These are phyloP conservation scores for Dascyllus trimaculatus DNA, from an alignment of 2,113 vertebrate genomes.

Conservation along the genomic window DNA sequence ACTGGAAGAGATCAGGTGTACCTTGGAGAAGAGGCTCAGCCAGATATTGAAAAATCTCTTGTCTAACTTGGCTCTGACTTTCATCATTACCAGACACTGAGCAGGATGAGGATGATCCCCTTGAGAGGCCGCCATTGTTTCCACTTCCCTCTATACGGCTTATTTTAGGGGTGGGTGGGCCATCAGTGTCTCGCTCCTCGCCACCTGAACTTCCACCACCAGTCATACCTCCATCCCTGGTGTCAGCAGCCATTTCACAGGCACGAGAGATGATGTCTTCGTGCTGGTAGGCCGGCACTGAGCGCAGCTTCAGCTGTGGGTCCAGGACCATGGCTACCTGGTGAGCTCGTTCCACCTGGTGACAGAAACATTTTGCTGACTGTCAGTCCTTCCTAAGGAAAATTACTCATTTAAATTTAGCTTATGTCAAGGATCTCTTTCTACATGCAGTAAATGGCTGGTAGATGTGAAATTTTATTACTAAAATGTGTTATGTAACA, in stretches of 20 bases:
- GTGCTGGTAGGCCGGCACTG: constrained; percentile 95
- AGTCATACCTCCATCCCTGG: constrained; percentile 87
- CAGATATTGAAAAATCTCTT: constrained; percentile 88
- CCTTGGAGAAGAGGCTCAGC: constrained; percentile 85
- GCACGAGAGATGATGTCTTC: constrained; percentile 97
- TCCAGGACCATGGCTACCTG: constrained; percentile 99
- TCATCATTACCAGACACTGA: constrained; percentile 63
- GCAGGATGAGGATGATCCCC: constrained; percentile 45
- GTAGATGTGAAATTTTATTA: too few species aligned
- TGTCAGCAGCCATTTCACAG: constrained; percentile 92
- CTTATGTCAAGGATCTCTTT: too few species aligned
- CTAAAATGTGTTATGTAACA: too few species aligned
- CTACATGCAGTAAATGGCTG: too few species aligned
- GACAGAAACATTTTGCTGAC: constrained; percentile 16
- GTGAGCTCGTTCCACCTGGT: constrained; percentile 92
- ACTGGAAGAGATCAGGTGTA: constrained; percentile 95
- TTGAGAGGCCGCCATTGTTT: constrained; percentile 58
- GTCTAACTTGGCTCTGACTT: constrained; percentile 88
- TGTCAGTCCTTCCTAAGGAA: neutral
- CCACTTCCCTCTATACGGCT: constrained; percentile 85
- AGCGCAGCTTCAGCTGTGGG: constrained; percentile 96
- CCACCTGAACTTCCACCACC: constrained; percentile 85
- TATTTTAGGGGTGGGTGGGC: constrained; percentile 87
- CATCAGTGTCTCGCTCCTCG: constrained; percentile 90
- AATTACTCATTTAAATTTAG: too few species aligned